phyloP scores from a whole-genome alignment of 2,113 vertebrate genomes.

The Caracal caracal region DNA sequence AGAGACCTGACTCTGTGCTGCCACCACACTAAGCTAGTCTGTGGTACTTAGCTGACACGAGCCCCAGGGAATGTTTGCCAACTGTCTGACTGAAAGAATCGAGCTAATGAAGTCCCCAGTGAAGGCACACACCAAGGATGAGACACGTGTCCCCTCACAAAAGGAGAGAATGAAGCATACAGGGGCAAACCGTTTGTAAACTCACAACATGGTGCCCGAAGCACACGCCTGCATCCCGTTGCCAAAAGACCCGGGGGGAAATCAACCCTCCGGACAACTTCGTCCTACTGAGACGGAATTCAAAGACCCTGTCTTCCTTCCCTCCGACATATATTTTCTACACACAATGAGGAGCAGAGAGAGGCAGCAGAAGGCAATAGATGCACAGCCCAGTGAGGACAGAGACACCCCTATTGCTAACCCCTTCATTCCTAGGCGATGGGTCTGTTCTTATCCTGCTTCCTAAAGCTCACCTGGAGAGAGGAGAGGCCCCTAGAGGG shows the following conservation, averaged over 20 bases:
- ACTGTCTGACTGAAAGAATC: not conserved
- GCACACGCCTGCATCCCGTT: fast-evolving
- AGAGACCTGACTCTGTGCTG: not conserved
- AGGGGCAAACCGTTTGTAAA: no score
- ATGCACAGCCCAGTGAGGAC: no score
- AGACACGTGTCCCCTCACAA: not conserved
- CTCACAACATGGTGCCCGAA: not conserved
- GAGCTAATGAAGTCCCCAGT: not conserved
- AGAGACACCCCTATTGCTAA: not conserved
- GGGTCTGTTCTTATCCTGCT: not conserved
- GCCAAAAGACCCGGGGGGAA: not conserved
- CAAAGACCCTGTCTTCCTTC: not conserved
- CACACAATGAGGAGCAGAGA: not conserved
- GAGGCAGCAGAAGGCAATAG: not conserved
- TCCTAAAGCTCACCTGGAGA: not conserved
- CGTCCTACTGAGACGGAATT: not conserved
- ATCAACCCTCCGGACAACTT: not conserved
- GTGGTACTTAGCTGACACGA: not conserved
- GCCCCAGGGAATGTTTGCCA: not conserved
- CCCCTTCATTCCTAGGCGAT: not conserved
- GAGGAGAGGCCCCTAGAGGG: not conserved
- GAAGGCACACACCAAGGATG: not conserved
- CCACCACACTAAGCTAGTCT: not conserved
- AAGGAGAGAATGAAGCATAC: not conserved
- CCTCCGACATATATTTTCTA: not conserved